phyloP scores from a whole-genome alignment of 2,113 vertebrate species.

The Perccottus glenii region DNA sequence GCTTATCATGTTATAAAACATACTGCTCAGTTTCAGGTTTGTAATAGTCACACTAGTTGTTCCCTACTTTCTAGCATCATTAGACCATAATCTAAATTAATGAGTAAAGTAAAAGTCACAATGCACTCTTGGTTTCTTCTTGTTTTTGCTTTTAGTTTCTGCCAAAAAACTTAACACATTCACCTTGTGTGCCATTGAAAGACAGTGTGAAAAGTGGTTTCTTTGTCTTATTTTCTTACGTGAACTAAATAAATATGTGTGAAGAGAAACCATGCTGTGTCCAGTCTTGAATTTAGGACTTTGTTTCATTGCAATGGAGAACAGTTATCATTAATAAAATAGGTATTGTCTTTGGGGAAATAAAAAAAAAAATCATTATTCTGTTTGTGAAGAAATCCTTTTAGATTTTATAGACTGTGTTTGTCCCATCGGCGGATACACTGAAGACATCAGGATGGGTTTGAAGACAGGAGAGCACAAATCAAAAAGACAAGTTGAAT shows the following conservation, averaged over 20 bases:
- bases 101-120: constrained; percentile 51
- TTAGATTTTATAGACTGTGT: constrained; percentile 7
- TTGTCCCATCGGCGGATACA: constrained; percentile 23
- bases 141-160: constrained; percentile 46
- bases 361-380: constrained; percentile 10
- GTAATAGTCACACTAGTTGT: constrained; percentile 39
- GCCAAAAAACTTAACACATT: constrained; percentile 74
- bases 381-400: constrained; percentile 30
- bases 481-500: constrained; percentile 1
- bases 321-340: too few species aligned
- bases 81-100: constrained; percentile 29
- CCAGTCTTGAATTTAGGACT: too few species aligned
- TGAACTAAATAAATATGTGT: constrained; percentile 77
- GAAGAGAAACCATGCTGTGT: constrained; percentile 31
- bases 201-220: constrained; percentile 74
- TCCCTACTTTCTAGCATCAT: constrained; percentile 35
- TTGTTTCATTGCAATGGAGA: too few species aligned
- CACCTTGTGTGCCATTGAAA: constrained; percentile 82
- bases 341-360: too few species aligned
- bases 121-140: constrained; percentile 35
- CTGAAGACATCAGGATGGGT: not conserved
- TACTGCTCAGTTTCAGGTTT: constrained; percentile 30
- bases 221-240: constrained; percentile 83
- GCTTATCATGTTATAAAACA: constrained; percentile 59
- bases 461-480: constrained; percentile 3